These are phyloP conservation scores for Epinotia nisella DNA, from an alignment of 2,888 invertebrate genomes.

Conservation along the genomic window DNA sequence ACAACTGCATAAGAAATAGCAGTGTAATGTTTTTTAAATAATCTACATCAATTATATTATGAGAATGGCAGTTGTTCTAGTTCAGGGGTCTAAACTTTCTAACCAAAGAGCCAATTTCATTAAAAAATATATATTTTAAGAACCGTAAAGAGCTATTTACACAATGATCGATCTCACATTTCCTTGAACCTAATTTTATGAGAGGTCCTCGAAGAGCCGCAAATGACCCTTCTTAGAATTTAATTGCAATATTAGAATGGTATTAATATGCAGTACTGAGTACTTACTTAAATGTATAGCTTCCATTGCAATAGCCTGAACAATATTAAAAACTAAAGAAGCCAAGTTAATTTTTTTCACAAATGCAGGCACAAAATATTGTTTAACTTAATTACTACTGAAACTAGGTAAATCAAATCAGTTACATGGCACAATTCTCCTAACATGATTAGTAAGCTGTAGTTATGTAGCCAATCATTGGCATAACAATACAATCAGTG, in stretches of 20 bases:
- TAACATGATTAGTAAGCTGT: slow-evolving; percentile 23
- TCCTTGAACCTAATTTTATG: too few species aligned
- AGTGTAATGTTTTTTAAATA: too few species aligned
- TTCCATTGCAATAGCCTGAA: slow-evolving; percentile 48
- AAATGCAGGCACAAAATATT: background rate
- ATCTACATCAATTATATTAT: too few species aligned
- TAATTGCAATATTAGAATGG: too few species aligned
- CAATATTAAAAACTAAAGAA: background rate
- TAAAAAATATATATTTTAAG: too few species aligned
- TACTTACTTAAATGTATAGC: slow-evolving; percentile 57
- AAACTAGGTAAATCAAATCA: slow-evolving; percentile 1
- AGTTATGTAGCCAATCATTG: slow-evolving; percentile 19
- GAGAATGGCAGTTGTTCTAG: too few species aligned
- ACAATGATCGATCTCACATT: too few species aligned
- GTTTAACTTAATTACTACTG: background rate
- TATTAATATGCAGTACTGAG: background rate
- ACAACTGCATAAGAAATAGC: too few species aligned
- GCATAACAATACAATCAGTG: slow-evolving; percentile 30
- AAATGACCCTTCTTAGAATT: background rate
- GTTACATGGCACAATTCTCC: slow-evolving; percentile 13
- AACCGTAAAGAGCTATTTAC: too few species aligned
- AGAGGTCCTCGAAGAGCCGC: too few species aligned
- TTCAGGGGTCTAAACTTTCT: too few species aligned
- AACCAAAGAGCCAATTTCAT: too few species aligned
- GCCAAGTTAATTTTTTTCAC: background rate